phyloP scores from a whole-genome alignment of 2,113 vertebrate species.

The Globicephala melas region DNA sequence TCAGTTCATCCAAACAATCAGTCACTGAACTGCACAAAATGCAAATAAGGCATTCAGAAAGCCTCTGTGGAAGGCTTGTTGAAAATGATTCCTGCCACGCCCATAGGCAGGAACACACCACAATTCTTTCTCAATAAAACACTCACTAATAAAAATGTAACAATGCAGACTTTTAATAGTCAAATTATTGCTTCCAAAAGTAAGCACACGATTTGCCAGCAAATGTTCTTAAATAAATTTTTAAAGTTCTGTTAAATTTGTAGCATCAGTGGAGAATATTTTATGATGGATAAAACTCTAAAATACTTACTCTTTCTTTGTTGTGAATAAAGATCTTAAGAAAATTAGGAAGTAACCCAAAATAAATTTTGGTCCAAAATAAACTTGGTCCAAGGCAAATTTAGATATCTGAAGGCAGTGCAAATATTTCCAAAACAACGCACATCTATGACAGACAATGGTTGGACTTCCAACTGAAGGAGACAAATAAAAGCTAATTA shows the following conservation, averaged over 20 bases:
- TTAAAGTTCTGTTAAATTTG: neutral
- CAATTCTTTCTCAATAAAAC: neutral
- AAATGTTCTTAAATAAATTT: neutral
- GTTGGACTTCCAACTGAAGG: constrained; percentile 12
- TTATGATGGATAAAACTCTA: neutral
- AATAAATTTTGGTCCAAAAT: neutral
- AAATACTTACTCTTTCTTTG: neutral
- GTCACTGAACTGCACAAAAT: neutral
- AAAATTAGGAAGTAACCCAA: neutral
- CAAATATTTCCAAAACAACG: neutral
- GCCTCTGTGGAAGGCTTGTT: neutral
- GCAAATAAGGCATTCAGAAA: neutral
- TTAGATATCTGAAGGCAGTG: neutral
- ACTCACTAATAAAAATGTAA: neutral
- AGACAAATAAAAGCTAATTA: constrained; percentile 20
- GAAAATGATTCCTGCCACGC: neutral
- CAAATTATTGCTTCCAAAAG: constrained; percentile 10
- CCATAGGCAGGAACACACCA: neutral
- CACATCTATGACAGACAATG: neutral
- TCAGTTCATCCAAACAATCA: neutral
- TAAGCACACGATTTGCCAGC: neutral
- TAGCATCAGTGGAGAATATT: neutral
- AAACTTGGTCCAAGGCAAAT: neutral
- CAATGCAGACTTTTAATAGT: neutral
- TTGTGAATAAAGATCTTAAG: neutral